Evolutionary conservation across 2,797 vertebrate species (phyloP), one percentile per base, ranked within the genome.

Genomic region (Arrhamphus sclerolepis): DNA sequence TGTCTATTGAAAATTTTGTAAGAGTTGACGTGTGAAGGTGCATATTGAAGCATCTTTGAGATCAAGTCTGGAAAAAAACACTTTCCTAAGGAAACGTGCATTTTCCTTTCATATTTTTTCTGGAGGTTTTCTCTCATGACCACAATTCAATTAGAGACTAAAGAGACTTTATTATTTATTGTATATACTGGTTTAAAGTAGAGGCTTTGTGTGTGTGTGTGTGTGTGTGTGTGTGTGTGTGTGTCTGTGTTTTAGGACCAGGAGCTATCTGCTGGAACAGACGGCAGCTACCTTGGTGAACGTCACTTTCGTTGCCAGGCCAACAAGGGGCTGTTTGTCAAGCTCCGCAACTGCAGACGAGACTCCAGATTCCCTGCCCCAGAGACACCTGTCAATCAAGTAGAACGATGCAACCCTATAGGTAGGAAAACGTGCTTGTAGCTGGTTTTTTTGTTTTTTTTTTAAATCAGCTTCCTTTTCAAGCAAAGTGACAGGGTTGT

Each of bases 351-450:
- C 86, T 95, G 93, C 16, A 88, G 93, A 10, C 86, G 93, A 1
- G 94, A 95, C 75, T 94, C 94, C 22, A 81, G 94, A 18, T 95
- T 95, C 41, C 92, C 92, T 0, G 89, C 78, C 0, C 87, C 93
- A 0, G 92, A 94, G 73, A 78, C 67, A 0, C 89, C 86, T 0
- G 87, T 92, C 66, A 93, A 95, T 79, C 94, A 92, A 46, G 92
- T 95, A 70, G 91, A 92, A 42, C 89, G 93, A 14, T 95, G 93
- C 89, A 95, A 95, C 87, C 95, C 94, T 0, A 90, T 95, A 65
- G 93, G 94, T 94, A 19, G 5, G 56, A 22, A 13, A 40, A 2
- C 10, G 1, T 7, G 1, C 26, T 2, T 10, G 39, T 16, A 46
- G n/a, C n/a, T n/a, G n/a, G 2, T 42, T 13, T 26, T 13, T 10